These are phyloP conservation scores for Aphrocallistes beatrix DNA, from an alignment of 37 sponge, comb jelly and placozoan species.

Conservation along the genomic window DNA sequence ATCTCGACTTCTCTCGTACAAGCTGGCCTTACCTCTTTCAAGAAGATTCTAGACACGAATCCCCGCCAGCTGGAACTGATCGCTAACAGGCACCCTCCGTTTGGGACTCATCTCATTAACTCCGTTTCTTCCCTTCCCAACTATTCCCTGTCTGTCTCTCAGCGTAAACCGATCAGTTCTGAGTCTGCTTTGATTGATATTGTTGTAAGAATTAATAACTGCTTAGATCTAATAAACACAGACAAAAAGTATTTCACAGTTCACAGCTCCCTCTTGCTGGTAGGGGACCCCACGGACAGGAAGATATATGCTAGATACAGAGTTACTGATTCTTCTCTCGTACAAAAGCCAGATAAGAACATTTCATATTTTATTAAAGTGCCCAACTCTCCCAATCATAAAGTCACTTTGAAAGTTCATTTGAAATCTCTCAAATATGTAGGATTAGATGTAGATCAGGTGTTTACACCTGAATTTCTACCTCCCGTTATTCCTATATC, in stretches of 20 bases:
- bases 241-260: background rate
- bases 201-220: background rate
- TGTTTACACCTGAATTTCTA: background rate
- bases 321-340: background rate
- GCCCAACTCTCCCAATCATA: background rate
- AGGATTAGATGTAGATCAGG: background rate
- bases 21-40: slow-evolving; percentile 77
- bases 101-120: slow-evolving; percentile 61
- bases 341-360: background rate
- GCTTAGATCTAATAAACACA: background rate
- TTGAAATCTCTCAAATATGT: background rate
- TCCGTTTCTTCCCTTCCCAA: slow-evolving; percentile 51
- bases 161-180: slow-evolving; percentile 6
- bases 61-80: slow-evolving; percentile 93
- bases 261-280: slow-evolving; percentile 36
- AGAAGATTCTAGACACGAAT: slow-evolving; percentile 43
- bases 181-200: background rate
- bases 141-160: slow-evolving; percentile 50
- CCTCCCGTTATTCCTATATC: background rate
- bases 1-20: slow-evolving; percentile 82
- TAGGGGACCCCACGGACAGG: slow-evolving; percentile 51
- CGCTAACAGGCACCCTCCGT: slow-evolving; percentile 82
- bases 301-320: background rate
- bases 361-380: background rate
- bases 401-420: background rate